Base-by-base conservation (phyloP, 2,888 invertebrate species). In the Metacarcinus magister region DNA sequence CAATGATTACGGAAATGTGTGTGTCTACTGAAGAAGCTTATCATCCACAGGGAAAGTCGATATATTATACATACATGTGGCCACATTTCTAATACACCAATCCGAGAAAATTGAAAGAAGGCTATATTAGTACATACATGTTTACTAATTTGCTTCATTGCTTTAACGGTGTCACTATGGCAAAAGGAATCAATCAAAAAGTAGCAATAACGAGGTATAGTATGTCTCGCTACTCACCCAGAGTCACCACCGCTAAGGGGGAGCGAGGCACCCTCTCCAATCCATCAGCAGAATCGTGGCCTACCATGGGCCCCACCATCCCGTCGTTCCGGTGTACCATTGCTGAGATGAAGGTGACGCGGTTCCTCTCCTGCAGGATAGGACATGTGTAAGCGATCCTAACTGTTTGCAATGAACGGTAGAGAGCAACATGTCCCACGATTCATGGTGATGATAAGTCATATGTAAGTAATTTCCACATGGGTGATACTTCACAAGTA, bases 231-330 rank as follows among this genome's bases (percentile, higher is more conserved):
- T n/a, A 43, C 96, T 96, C 48, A 96, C 96, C 93, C 13, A 96
- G 44, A 0, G 96, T 96, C 93, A 96, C 96, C n/a, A 96, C 96
- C 0, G 90, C 89, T 75, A 96, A 75, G 7, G 87, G 95, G 19
- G 96, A 96, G 23, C 92, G 89, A 32, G 92, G 96, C 10, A 95
- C 95, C 60, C 95, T 93, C 82, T 96, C 96, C n/a, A 96, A 10
- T 10, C 95, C 96, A 32, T 96, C 94, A 0, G 94, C 28, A 28
- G 94, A 39, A 5, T 96, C 96, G 39, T 93, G 91, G 23, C 39
- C 91, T 23, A 19, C 93, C 54, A 60, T 48, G 28, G 46, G n/a
- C n/a, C 32, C 54, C 10, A 23, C 13, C 39, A 54, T 54, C n/a
- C 91, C 43, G 1, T n/a, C 46, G 8, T 90, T 44, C 1, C 43